Evolutionary conservation across 2,888 invertebrate species (phyloP).

Genomic region (Lasioglossum leucozonium): DNA sequence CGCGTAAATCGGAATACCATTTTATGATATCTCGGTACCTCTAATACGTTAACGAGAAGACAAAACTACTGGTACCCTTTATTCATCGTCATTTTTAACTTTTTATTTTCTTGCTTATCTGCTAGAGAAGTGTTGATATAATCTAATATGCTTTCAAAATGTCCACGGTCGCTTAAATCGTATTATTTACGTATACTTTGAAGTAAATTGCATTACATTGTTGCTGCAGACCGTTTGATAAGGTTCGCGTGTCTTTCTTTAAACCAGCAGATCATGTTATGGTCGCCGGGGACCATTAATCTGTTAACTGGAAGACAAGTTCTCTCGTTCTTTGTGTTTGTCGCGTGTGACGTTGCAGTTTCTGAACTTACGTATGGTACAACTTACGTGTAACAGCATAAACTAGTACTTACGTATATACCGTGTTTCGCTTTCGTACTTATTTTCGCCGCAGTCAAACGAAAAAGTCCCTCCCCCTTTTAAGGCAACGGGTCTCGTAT

Average conservation of each 20-base stretch:
- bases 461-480: too few relatives aligned
- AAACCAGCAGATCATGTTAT: background rate
- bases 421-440: background rate
- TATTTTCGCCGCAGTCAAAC: too few relatives aligned
- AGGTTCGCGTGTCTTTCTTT: background rate
- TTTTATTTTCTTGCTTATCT: background rate
- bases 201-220: background rate
- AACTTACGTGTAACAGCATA: background rate
- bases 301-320: background rate
- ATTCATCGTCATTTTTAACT: background rate
- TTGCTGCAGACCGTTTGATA: background rate
- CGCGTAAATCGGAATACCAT: too few relatives aligned
- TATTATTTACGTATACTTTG: background rate
- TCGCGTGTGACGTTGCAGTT: background rate
- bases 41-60: too few relatives aligned
- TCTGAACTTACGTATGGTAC: background rate
- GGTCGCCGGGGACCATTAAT: background rate
- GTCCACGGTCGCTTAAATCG: background rate
- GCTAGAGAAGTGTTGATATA: background rate
- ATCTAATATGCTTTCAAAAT: too few relatives aligned
- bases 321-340: background rate
- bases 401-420: background rate
- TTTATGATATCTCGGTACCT: background rate
- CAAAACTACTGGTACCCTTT: too few relatives aligned
- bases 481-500: too few relatives aligned